Evolutionary conservation across 2,888 invertebrate species (phyloP), one percentile per base, ranked within the genome.

Genomic region (Thereva unica): DNA sequence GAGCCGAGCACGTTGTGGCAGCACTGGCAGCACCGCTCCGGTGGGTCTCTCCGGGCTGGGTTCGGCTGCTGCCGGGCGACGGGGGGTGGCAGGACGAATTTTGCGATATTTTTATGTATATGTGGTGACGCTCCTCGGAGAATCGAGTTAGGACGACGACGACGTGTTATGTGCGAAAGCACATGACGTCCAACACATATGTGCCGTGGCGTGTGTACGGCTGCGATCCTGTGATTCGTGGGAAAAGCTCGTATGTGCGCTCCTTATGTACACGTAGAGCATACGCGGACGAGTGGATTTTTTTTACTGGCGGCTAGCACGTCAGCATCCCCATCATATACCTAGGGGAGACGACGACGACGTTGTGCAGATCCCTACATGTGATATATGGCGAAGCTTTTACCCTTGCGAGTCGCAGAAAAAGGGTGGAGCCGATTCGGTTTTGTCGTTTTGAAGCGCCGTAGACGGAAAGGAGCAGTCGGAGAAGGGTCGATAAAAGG

Each of bases 381-480:
- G 52, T 61, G 47, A 49, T 52, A 53, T 41, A 64, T 53, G 64
- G 52, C 42, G 42, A 61, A 53, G 64, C 63, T 66, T 67, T 63
- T 61, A 55, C 63, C 66, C 66, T 63, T 63, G 53, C 54, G 64
- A 44, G 56, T 63, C 38, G 44, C 61, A 40, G 10, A 65, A 66
- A 68, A 68, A 68, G 68, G 68, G 68, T 68, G 68, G 68, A 68
- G 68, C 56, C 63, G 68, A 49, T 63, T 66, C 61, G 34, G 41
- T 65, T 57, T 54, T 54, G 12, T 40, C 52, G 54, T 68, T 68
- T 53, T 66, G 66, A 68, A 63, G 63, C 63, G 63, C 50, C 12
- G 7, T 45, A 6, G 52, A 12, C 9, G 45, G 45, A 37, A 53
- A 35, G 41, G 38, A 38, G 53, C n/a, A 37, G 35, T 34, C 34